A percentile compares a stretch with the other conserved stretches of the same genome.
Conservation (phyloP, 2,888 invertebrate species). For the Sinodicranocentrus sp. region DNA sequence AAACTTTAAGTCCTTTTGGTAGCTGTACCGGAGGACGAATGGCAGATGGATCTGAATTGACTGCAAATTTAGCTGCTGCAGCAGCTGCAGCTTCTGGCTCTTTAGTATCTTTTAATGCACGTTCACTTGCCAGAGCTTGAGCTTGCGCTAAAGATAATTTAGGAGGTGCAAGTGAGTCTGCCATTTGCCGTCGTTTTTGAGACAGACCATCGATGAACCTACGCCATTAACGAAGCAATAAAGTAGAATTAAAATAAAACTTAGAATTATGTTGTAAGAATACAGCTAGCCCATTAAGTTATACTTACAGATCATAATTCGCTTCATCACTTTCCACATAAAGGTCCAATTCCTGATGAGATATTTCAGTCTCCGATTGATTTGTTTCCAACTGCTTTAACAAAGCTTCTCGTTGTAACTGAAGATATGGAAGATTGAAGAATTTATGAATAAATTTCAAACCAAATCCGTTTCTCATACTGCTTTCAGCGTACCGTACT, state of each 20-base stretch:
- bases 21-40: slow-evolving; percentile 44
- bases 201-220: slow-evolving; percentile 86
- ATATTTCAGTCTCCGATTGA: slow-evolving; percentile 87
- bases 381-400: slow-evolving; percentile 91
- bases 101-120: slow-evolving; percentile 67
- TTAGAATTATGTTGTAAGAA: not conserved
- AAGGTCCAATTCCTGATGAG: slow-evolving; percentile 86
- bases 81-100: slow-evolving; percentile 61
- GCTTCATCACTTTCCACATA: slow-evolving; percentile 87
- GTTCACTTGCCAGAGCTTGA: slow-evolving; percentile 68
- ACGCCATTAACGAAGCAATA: slow-evolving; percentile 48
- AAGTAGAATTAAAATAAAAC: not conserved
- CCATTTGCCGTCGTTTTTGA: slow-evolving; percentile 86
- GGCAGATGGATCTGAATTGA: slow-evolving; percentile 68
- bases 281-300: not conserved
- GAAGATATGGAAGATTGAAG: slow-evolving; percentile 95
- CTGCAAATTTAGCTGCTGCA: slow-evolving; percentile 61
- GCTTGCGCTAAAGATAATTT: slow-evolving; percentile 70
- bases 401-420: slow-evolving; percentile 88
- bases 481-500: slow-evolving; percentile 92
- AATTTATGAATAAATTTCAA: slow-evolving; percentile 95
- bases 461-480: slow-evolving; percentile 98
- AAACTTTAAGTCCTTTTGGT: slow-evolving; percentile 50
- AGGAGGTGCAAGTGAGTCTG: slow-evolving; percentile 80
- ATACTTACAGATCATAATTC: slow-evolving; percentile 83